Evolutionary conservation across 1,140 invertebrate genomes (phyloP).

Genomic region (Cydia splendana): DNA sequence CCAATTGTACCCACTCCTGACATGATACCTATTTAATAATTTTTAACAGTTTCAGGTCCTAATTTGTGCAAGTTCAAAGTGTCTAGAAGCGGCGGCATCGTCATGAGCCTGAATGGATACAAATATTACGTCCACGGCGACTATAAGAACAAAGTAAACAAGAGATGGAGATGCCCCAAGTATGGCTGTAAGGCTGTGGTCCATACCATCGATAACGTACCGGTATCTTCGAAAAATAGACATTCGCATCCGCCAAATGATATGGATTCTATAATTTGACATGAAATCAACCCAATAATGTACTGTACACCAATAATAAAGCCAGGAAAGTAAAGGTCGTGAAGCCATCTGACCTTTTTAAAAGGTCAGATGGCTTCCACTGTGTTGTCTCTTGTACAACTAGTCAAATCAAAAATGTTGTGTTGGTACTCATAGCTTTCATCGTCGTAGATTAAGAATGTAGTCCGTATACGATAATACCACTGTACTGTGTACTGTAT

Average conservation of each 20-base stretch:
- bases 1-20: too few species aligned
- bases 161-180: slow-evolving; percentile 23
- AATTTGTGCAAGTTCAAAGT: background rate
- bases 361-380: too few species aligned
- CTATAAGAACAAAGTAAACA: slow-evolving; percentile 16
- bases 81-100: background rate
- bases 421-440: too few species aligned
- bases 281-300: background rate
- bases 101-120: background rate
- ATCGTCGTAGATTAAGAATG: too few species aligned
- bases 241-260: slow-evolving; percentile 3
- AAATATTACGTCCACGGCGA: background rate
- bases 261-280: background rate
- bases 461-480: too few species aligned
- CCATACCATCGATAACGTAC: slow-evolving; percentile 19
- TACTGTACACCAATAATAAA: background rate
- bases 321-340: background rate
- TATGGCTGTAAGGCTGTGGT: slow-evolving; percentile 5
- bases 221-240: background rate
- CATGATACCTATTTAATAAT: too few species aligned
- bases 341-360: too few species aligned
- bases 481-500: too few species aligned
- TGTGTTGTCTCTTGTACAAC: too few species aligned
- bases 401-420: too few species aligned
- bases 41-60: background rate